A percentile compares a stretch with the other conserved stretches of the same genome.
Conservation (phyloP, 2,113 vertebrate species). For the Psammodynastes pulverulentus region DNA sequence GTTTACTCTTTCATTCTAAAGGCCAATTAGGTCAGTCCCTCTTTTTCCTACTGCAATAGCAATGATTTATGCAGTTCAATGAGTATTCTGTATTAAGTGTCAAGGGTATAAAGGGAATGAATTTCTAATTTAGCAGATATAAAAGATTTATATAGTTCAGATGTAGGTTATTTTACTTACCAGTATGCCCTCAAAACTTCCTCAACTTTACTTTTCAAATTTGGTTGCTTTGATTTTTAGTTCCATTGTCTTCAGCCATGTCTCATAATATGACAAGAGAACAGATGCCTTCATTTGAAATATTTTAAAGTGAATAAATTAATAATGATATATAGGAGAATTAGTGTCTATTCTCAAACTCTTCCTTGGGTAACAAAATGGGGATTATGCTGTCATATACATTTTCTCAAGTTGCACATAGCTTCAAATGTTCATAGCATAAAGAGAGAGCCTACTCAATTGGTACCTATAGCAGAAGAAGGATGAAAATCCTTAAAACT, state of each 20-base stretch:
- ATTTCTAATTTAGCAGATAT: neutral
- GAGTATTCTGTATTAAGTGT: neutral
- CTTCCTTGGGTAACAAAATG: neutral
- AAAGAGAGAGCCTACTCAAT: neutral
- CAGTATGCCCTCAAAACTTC: neutral
- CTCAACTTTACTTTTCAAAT: neutral
- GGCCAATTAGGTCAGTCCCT: neutral
- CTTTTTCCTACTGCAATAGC: neutral
- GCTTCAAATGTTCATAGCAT: neutral
- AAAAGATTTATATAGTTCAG: neutral
- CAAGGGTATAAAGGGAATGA: neutral
- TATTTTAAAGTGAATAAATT: neutral
- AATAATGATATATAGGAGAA: neutral
- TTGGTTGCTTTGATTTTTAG: neutral
- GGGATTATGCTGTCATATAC: neutral
- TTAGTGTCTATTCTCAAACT: neutral
- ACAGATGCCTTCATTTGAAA: neutral
- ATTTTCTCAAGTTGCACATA: neutral
- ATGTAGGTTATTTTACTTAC: neutral
- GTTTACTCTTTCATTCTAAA: neutral
- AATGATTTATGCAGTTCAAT: neutral
- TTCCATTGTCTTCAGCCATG: neutral
- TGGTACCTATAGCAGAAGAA: neutral
- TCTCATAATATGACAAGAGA: neutral
- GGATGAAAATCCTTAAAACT: neutral